A percentile compares a stretch with the other conserved stretches of the same genome.
Conservation (phyloP, 2,888 invertebrate species). For the Agriotes lineatus region DNA sequence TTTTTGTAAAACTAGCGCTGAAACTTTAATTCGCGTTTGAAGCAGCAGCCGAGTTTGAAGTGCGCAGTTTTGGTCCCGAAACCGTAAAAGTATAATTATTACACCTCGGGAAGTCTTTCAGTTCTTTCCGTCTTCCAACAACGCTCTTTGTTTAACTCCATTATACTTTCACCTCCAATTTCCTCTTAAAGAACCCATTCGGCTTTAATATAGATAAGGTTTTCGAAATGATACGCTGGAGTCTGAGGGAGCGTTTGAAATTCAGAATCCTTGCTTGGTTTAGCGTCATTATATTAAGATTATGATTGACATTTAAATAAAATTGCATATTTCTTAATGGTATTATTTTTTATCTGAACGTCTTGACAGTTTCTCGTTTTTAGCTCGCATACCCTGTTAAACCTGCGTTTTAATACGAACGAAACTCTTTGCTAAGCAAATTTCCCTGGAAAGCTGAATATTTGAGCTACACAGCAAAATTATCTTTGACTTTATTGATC, state of each 20-base stretch:
- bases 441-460: too few relatives aligned
- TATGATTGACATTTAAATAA: conserved; percentile 1
- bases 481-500: too few relatives aligned
- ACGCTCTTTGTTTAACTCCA: conserved; percentile 19
- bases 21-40: too few relatives aligned
- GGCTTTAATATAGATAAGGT: conserved; percentile 14
- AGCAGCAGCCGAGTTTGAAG: too few relatives aligned
- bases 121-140: background rate
- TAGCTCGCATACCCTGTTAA: too few relatives aligned
- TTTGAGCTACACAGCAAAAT: too few relatives aligned
- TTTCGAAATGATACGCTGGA: conserved; percentile 8
- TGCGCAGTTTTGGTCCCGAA: background rate
- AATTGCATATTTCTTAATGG: conserved; percentile 9
- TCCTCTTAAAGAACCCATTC: conserved; percentile 16
- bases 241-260: background rate
- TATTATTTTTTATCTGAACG: conserved; percentile 4
- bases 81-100: conserved; percentile 4
- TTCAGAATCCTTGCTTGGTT: background rate
- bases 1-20: background rate
- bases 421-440: too few relatives aligned
- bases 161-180: conserved; percentile 25
- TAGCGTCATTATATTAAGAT: background rate
- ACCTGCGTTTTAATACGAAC: too few relatives aligned
- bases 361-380: background rate
- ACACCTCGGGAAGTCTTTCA: background rate